A percentile compares a stretch with the other conserved stretches of the same genome.
Evolutionary conservation across 2,113 vertebrate species (phyloP).

Genomic region (Sphaerodactylus townsendi): DNA sequence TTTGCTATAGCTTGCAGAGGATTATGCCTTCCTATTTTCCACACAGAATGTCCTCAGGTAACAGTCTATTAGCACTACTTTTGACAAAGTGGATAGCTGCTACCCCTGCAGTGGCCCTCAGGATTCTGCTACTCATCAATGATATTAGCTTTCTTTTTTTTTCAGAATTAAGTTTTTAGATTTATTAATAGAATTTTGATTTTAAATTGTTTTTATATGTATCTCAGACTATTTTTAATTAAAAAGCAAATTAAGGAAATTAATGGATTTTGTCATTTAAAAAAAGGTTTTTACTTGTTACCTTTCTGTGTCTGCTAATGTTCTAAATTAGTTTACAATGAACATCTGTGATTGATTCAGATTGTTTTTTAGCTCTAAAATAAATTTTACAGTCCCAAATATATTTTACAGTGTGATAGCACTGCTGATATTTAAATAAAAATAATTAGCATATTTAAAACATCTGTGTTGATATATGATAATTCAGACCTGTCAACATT

Average conservation of each 20-base stretch:
- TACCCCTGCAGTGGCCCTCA: too few relatives aligned
- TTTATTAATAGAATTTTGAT: too few relatives aligned
- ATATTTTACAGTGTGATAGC: slow-evolving; percentile 35
- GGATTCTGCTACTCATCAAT: too few relatives aligned
- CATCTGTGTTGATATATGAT: slow-evolving; percentile 42
- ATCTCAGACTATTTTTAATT: background rate
- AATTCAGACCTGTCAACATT: slow-evolving; percentile 48
- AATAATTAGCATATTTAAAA: slow-evolving; percentile 49
- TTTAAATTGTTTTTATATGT: too few relatives aligned
- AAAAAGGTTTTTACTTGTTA: background rate
- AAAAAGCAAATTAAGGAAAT: background rate
- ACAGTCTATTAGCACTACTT: too few relatives aligned
- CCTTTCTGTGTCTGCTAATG: slow-evolving; percentile 4
- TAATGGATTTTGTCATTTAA: background rate
- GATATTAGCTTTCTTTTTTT: too few relatives aligned
- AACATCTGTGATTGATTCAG: background rate
- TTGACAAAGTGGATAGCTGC: too few relatives aligned
- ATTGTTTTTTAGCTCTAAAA: background rate
- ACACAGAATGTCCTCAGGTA: too few relatives aligned
- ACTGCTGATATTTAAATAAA: slow-evolving; percentile 51
- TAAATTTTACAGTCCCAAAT: slow-evolving; percentile 9
- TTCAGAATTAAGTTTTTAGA: too few relatives aligned
- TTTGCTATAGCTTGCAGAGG: too few relatives aligned
- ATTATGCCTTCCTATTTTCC: too few relatives aligned
- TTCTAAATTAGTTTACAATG: slow-evolving; percentile 24